Evolutionary conservation across 2,888 invertebrate species (phyloP).

Genomic region (Diplazon laetatorius): DNA sequence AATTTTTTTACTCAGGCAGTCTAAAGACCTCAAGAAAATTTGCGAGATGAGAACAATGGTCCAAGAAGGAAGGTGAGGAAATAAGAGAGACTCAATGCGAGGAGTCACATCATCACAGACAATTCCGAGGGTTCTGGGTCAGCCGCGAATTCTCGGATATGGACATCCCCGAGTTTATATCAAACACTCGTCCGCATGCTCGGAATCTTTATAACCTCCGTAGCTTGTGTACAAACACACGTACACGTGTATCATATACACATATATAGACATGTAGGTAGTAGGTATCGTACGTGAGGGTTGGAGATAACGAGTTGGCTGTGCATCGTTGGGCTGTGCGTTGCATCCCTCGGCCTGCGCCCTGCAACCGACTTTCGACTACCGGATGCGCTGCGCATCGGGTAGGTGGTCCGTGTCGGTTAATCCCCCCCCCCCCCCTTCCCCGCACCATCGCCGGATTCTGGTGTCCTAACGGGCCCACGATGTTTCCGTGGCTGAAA

Average conservation of each 20-base stretch:
- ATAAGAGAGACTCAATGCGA: slow-evolving; percentile 1
- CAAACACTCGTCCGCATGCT: slow-evolving; percentile 28
- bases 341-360: too few relatives aligned
- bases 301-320: slow-evolving; percentile 33
- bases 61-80: slow-evolving; percentile 2
- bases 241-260: too few relatives aligned
- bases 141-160: slow-evolving; percentile 40
- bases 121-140: slow-evolving; percentile 45
- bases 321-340: neutral
- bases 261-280: slow-evolving; percentile 10
- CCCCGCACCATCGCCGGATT: too few relatives aligned
- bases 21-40: too few relatives aligned
- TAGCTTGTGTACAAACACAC: slow-evolving; percentile 10
- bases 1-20: too few relatives aligned
- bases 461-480: slow-evolving; percentile 10
- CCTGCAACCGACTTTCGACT: neutral
- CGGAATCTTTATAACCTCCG: slow-evolving; percentile 36
- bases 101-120: slow-evolving; percentile 9
- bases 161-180: slow-evolving; percentile 31
- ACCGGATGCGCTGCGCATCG: slow-evolving; percentile 5
- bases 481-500: slow-evolving; percentile 2
- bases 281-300: slow-evolving; percentile 20
- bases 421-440: too few relatives aligned
- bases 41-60: too few relatives aligned
- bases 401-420: neutral